Percentiles rank a stretch among this genome's conserved stretches.
Evolutionary conservation across 2,113 vertebrate species (phyloP).

Genomic region (Narcine bancroftii): DNA sequence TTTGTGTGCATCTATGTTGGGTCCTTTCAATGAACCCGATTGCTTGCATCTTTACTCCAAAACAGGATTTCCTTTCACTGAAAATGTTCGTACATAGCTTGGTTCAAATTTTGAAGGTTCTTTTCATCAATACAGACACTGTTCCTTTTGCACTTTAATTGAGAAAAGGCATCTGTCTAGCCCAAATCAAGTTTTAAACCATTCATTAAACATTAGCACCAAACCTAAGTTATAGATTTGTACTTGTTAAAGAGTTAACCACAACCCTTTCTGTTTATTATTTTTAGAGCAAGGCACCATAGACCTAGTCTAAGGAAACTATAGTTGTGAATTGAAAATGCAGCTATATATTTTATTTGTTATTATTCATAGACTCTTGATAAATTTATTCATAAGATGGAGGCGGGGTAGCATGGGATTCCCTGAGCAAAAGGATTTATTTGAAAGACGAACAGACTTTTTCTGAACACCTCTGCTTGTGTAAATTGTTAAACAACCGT

Average conservation of each 20-base stretch:
- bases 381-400: neutral
- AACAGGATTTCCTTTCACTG: neutral
- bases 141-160: neutral
- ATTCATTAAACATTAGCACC: neutral
- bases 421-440: neutral
- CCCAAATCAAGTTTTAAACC: neutral
- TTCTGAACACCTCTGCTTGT: neutral
- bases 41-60: neutral
- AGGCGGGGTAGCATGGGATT: neutral
- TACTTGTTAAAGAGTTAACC: conserved; percentile 1
- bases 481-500: conserved; percentile 8
- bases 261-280: neutral
- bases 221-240: conserved; percentile 6
- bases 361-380: conserved; percentile 12
- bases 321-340: neutral
- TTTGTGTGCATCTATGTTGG: too few relatives aligned
- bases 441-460: neutral
- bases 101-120: neutral
- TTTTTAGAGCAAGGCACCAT: neutral
- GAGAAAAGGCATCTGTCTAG: neutral
- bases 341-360: neutral
- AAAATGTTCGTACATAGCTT: neutral
- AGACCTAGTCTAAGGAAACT: neutral
- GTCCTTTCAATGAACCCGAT: neutral
- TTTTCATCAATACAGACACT: neutral